Base-by-base conservation (phyloP, 2,113 vertebrate species). In the Rhabdornis inornatus region DNA sequence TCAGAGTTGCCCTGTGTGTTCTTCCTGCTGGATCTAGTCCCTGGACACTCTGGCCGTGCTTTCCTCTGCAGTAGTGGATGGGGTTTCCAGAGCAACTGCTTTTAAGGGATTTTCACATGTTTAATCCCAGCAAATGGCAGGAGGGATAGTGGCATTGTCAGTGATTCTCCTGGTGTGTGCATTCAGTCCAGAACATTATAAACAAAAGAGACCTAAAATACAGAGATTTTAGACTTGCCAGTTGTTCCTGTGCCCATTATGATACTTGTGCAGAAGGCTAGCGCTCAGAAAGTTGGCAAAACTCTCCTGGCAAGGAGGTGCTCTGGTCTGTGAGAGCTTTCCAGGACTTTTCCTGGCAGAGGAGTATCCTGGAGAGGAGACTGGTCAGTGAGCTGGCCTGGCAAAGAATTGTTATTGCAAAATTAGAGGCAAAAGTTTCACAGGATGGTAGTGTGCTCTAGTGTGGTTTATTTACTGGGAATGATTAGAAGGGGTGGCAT, bases 291-390 rank as follows among this genome's bases (percentile, higher is more conserved):
- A 90, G 71, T 37, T 92, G 87, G 65, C 74, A 31, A 30, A 93
- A 76, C 33, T 74, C 50, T 70, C 16, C 35, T 93, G 92, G 82
- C 75, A 77, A 74, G 59, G 50, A 83, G 14, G 6, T 47, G 23
- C 37, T 90, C 9, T 69, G 71, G 33, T 59, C 52, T 93, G 39
- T 0, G 0, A 61, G 71, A 79, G 66, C 72, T 86, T 88, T 93
- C 71, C 91, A 89, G 71, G 79, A 59, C 79, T 90, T 68, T 33
- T 90, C 59, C 64, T 90, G 86, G 88, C 79, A 85, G 35, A 39
- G 63, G 12, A 64, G 15, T 52, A 12, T 79, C 35, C 86, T 85
- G 71, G 37, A 47, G 40, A 66, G 45, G 75, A 76, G 71, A 39
- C 33, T 30, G 53, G 23, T 39, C 9, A 4, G 39, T 70, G 59